Evolutionary conservation across 1,140 invertebrate genomes (phyloP).

Genomic region (Heliconius melpomene): DNA sequence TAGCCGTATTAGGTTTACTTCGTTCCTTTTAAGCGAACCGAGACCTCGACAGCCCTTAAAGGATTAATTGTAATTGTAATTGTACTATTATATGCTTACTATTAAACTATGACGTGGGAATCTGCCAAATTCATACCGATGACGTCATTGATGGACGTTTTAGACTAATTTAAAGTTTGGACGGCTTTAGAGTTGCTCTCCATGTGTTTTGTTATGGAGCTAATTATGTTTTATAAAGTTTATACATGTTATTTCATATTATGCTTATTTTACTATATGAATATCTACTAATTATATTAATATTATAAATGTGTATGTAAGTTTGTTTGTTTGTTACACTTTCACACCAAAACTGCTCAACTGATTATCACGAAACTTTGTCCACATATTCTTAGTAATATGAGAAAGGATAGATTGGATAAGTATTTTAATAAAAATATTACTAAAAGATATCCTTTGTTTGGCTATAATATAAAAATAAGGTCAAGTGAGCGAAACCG

Average conservation of each 20-base stretch:
- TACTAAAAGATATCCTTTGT: no score
- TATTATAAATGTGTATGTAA: no score
- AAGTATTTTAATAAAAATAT: no score
- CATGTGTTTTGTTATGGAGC: background rate
- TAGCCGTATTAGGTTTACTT: slow-evolving; percentile 55
- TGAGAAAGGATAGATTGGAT: no score
- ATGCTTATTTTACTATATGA: background rate
- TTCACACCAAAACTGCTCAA: no score
- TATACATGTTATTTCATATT: background rate
- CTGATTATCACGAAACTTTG: no score
- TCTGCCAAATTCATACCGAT: slow-evolving; percentile 68
- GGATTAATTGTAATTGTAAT: slow-evolving; percentile 56
- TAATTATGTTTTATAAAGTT: background rate
- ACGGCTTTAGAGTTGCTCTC: background rate
- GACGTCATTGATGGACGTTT: slow-evolving; percentile 58
- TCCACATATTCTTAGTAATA: no score
- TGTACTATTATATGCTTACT: slow-evolving; percentile 47
- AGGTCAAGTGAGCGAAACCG: no score
- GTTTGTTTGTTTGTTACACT: no score
- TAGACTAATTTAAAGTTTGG: slow-evolving; percentile 31
- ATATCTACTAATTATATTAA: no score
- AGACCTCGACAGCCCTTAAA: slow-evolving; percentile 63
- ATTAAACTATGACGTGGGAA: slow-evolving; percentile 58
- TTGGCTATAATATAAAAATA: no score
- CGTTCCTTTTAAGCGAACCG: slow-evolving; percentile 54